Evolutionary conservation across 2,888 invertebrate species (phyloP).

Genomic region (Oxycera nigricornis): DNA sequence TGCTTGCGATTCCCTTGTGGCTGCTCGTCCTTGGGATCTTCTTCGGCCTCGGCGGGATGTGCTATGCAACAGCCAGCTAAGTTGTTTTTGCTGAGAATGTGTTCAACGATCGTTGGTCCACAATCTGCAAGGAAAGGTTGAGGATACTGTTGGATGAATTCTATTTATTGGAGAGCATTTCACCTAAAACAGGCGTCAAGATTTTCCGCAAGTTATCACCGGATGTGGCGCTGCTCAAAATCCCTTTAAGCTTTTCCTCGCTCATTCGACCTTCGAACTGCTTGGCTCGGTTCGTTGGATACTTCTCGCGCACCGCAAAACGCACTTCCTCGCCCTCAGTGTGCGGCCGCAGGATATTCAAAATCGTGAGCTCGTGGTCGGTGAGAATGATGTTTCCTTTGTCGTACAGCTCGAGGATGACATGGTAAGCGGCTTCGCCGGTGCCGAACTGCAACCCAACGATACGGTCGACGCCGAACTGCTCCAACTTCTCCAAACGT

Average conservation of each 20-base stretch:
- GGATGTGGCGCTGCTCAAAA: slow-evolving; percentile 70
- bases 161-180: slow-evolving; percentile 33
- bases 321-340: slow-evolving; percentile 88
- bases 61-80: slow-evolving; percentile 64
- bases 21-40: slow-evolving; percentile 10
- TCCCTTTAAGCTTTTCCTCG: slow-evolving; percentile 66
- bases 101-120: slow-evolving; percentile 91
- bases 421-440: slow-evolving; percentile 91
- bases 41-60: slow-evolving; percentile 15
- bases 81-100: slow-evolving; percentile 77
- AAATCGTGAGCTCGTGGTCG: slow-evolving; percentile 86
- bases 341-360: slow-evolving; percentile 92
- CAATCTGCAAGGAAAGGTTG: slow-evolving; percentile 68
- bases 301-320: slow-evolving; percentile 92
- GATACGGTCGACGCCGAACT: slow-evolving; percentile 92
- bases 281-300: slow-evolving; percentile 81
- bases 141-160: neutral
- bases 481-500: slow-evolving; percentile 82
- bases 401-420: slow-evolving; percentile 95
- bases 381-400: slow-evolving; percentile 95
- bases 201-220: slow-evolving; percentile 83
- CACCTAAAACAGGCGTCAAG: slow-evolving; percentile 80
- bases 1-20: slow-evolving; percentile 49
- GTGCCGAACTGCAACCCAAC: slow-evolving; percentile 95
- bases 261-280: slow-evolving; percentile 66